A percentile compares a stretch with the other conserved stretches of the same genome.
Evolutionary conservation across 2,888 invertebrate genomes (phyloP).

Genomic region (Ochropacha duplaris): DNA sequence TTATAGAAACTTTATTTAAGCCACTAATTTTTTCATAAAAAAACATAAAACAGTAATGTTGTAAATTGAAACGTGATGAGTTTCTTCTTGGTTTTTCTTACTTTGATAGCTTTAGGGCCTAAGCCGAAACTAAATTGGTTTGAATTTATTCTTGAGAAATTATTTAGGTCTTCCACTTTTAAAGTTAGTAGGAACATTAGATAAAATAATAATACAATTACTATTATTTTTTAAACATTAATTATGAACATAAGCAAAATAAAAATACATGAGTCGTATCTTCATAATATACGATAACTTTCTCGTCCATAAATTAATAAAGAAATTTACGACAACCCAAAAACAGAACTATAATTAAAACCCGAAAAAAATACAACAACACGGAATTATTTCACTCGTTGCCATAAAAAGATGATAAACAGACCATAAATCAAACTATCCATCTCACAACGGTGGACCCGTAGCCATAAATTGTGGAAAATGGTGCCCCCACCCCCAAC

Average conservation of each 20-base stretch:
- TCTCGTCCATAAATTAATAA: constrained; percentile 22
- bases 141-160: no score
- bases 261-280: neutral
- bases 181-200: no score
- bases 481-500: constrained; percentile 22
- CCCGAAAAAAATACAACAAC: constrained; percentile 30
- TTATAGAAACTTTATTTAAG: no score
- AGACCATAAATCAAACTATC: constrained; percentile 62
- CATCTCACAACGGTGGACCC: constrained; percentile 35
- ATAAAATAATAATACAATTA: no score
- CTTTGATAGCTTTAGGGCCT: no score
- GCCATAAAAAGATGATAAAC: constrained; percentile 64
- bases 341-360: constrained; percentile 37
- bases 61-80: no score
- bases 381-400: constrained; percentile 44
- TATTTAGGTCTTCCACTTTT: no score
- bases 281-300: neutral
- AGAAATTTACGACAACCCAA: constrained; percentile 22
- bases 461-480: constrained; percentile 44
- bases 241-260: neutral
- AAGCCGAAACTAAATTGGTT: no score
- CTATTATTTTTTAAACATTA: neutral
- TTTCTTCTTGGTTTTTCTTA: no score
- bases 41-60: no score
- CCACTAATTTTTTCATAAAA: no score